phyloP scores from a whole-genome alignment of 1,140 invertebrate genomes.

The Lamellibrachia luymesi region DNA sequence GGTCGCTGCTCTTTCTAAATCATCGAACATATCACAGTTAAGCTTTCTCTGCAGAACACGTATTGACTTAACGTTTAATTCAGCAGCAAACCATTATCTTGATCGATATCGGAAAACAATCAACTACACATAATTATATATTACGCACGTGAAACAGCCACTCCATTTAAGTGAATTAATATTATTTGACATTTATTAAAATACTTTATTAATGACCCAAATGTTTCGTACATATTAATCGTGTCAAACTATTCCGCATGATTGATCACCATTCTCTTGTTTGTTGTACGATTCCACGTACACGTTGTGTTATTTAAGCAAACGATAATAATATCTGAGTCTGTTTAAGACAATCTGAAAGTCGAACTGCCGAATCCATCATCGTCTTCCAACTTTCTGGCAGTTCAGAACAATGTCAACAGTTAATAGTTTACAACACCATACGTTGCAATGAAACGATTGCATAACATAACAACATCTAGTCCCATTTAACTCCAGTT shows the following conservation, averaged over 20 bases:
- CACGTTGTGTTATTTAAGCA: not conserved
- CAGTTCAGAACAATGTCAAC: not conserved
- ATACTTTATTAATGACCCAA: not conserved
- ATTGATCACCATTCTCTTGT: not conserved
- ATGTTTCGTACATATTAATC: not conserved
- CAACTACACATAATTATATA: not conserved
- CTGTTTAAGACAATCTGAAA: not conserved
- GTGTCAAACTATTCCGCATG: not conserved
- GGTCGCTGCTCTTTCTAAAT: not conserved
- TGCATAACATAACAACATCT: not conserved
- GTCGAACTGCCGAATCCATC: not conserved
- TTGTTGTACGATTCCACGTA: not conserved
- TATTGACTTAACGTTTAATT: not conserved
- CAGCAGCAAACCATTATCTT: not conserved
- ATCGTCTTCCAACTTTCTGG: not conserved
- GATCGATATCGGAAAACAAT: not conserved
- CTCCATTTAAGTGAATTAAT: not conserved
- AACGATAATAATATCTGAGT: not conserved
- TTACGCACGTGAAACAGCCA: not conserved
- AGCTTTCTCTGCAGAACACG: not conserved
- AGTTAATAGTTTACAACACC: not conserved
- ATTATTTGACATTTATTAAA: not conserved
- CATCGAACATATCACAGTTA: not conserved
- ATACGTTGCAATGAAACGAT: not conserved
- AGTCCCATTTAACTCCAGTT: not conserved